Evolutionary conservation across 2,113 vertebrate genomes (phyloP).

Genomic region (Garra rufa): DNA sequence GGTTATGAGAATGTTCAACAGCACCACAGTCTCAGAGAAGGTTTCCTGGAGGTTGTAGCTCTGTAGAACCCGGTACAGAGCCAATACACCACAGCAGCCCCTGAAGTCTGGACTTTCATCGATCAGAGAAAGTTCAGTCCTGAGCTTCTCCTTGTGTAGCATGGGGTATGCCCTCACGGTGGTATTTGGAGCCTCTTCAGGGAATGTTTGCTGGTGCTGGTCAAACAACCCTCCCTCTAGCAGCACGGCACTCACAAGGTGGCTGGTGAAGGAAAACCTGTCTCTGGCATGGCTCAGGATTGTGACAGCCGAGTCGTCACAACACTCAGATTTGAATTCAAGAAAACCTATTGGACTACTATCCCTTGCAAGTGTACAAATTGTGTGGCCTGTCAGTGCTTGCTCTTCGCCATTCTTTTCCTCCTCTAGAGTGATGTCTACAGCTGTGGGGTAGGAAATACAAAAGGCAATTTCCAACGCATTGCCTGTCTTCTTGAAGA

Average conservation of each 20-base stretch:
- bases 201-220: too few species aligned
- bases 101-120: too few species aligned
- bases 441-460: conserved; percentile 8
- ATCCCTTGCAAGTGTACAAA: conserved; percentile 17
- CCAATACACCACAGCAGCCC: conserved; percentile 48
- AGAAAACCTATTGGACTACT: conserved; percentile 17
- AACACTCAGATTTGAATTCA: too few species aligned
- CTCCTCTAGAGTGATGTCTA: conserved; percentile 25
- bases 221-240: too few species aligned
- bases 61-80: conserved; percentile 33
- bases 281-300: too few species aligned
- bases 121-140: conserved; percentile 52
- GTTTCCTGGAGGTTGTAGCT: conserved; percentile 44
- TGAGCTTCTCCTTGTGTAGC: conserved; percentile 50
- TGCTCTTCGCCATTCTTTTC: conserved; percentile 14
- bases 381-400: conserved; percentile 17
- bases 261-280: too few species aligned
- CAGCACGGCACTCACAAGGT: too few species aligned
- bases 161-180: conserved; percentile 44
- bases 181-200: conserved; percentile 18
- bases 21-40: too few species aligned
- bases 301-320: conserved; percentile 9
- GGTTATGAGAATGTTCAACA: conserved; percentile 49
- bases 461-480: background rate
- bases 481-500: conserved; percentile 2